Evolutionary conservation across 2,888 invertebrate species (phyloP).

Genomic region (Loripinus fragilis): DNA sequence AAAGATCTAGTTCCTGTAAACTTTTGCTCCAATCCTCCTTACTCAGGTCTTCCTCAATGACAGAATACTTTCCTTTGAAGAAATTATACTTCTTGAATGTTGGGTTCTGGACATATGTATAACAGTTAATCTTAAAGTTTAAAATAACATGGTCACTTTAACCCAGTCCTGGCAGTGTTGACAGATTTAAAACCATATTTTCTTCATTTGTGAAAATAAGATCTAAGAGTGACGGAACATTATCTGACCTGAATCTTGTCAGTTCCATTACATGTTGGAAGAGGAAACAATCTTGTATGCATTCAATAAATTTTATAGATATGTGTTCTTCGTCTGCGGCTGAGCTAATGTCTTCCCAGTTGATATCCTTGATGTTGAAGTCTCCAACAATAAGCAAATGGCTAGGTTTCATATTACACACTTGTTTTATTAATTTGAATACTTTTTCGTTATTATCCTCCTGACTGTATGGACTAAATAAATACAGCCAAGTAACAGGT

Average conservation of each 20-base stretch:
- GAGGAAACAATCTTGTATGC: not conserved
- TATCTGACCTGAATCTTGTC: slow-evolving; percentile 9
- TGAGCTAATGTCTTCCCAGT: not conserved
- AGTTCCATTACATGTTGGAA: not conserved
- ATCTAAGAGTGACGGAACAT: slow-evolving; percentile 1
- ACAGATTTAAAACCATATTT: not conserved
- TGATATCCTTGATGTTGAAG: not conserved
- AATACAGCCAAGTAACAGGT: not conserved
- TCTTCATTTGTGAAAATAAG: slow-evolving; percentile 20
- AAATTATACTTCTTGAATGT: not conserved
- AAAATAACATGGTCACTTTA: slow-evolving; percentile 9
- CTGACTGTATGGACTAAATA: not conserved
- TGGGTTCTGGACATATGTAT: not conserved
- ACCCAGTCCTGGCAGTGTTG: not conserved
- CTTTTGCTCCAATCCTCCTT: not conserved
- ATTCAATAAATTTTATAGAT: slow-evolving; percentile 9
- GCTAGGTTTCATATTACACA: not conserved
- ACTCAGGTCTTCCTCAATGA: not conserved
- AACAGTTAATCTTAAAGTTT: not conserved
- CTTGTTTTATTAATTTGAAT: not conserved
- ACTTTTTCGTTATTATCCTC: not conserved
- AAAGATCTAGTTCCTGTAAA: too few relatives aligned
- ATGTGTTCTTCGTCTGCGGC: not conserved
- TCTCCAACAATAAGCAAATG: not conserved
- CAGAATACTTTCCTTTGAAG: not conserved